Evolutionary conservation across 1,140 invertebrate genomes (phyloP).

Genomic region (Trinorchestia longiramus): DNA sequence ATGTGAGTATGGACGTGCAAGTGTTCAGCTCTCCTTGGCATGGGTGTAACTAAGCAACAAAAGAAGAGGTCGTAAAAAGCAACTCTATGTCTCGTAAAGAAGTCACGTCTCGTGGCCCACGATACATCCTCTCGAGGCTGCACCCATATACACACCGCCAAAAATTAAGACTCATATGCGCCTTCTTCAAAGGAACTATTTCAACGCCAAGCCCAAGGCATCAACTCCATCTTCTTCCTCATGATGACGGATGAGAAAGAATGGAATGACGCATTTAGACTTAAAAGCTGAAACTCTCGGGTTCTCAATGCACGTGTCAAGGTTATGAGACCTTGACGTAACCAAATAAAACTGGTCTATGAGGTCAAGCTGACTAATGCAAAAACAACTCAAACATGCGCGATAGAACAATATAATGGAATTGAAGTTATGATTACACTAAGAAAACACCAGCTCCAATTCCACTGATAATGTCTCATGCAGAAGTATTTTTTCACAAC

Average conservation of each 20-base stretch:
- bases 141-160: background rate
- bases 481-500: background rate
- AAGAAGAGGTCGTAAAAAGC: slow-evolving; percentile 46
- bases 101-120: slow-evolving; percentile 35
- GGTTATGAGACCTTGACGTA: background rate
- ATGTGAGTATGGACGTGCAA: background rate
- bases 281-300: background rate
- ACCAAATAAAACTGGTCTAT: background rate
- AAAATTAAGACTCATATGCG: background rate
- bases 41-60: slow-evolving; percentile 49
- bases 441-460: background rate
- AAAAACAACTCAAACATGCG: no score
- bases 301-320: background rate
- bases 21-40: background rate
- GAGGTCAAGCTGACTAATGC: background rate
- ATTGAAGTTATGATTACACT: background rate
- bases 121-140: slow-evolving; percentile 26
- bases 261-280: background rate
- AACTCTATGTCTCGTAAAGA: slow-evolving; percentile 40
- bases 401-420: background rate
- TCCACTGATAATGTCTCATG: background rate
- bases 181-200: slow-evolving; percentile 6
- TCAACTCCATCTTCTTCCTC: background rate
- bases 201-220: background rate
- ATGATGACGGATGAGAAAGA: background rate